Conservation (phyloP, 53 echinoderm and acorn worm genomes). For the Holothuria scabra region DNA sequence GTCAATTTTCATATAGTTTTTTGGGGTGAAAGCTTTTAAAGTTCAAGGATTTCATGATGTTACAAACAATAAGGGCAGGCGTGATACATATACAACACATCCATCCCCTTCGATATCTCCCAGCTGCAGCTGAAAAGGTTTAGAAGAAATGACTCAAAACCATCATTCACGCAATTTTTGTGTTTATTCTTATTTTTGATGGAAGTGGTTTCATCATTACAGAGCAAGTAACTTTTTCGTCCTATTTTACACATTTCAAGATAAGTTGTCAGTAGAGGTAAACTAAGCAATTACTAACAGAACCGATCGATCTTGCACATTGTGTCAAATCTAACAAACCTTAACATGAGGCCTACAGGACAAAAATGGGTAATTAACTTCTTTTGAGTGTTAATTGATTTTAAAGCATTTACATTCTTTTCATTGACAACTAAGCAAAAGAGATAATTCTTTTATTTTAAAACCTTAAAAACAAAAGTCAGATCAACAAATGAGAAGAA, state of each 20-base stretch:
- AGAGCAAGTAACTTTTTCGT: slow-evolving; percentile 30
- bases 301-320: slow-evolving; percentile 27
- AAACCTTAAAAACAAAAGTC: background rate
- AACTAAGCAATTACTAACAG: slow-evolving; percentile 30
- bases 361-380: background rate
- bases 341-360: background rate
- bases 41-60: too few relatives aligned
- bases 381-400: too few relatives aligned
- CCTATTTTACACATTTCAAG: slow-evolving; percentile 45
- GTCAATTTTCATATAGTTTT: too few relatives aligned
- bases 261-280: slow-evolving; percentile 23
- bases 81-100: too few relatives aligned
- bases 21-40: too few relatives aligned
- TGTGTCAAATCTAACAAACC: slow-evolving; percentile 40
- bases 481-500: background rate
- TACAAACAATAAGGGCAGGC: too few relatives aligned
- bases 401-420: too few relatives aligned
- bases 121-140: background rate
- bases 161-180: slow-evolving; percentile 11
- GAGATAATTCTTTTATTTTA: background rate
- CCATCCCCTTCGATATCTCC: too few relatives aligned
- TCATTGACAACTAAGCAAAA: background rate
- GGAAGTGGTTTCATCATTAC: slow-evolving; percentile 40
- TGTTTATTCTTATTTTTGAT: slow-evolving; percentile 44
- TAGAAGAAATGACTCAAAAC: background rate